Percentiles rank a stretch among this genome's conserved stretches.
Evolutionary conservation across 2,888 invertebrate species (phyloP).

Genomic region (Drosophila peninsularis): DNA sequence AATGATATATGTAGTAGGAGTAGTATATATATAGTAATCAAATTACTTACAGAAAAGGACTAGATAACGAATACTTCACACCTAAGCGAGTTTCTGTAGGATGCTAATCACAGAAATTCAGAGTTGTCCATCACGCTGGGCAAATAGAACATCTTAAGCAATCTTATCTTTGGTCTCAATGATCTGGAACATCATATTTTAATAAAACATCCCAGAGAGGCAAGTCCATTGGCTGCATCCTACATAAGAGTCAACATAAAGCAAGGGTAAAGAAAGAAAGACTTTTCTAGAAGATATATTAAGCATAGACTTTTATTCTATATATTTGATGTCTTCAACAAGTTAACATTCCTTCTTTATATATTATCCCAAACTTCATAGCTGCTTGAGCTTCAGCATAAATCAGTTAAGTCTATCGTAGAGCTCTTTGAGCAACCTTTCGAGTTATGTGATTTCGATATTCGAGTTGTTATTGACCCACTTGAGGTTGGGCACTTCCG

Average conservation of each 20-base stretch:
- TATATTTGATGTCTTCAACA: background rate
- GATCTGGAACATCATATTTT: background rate
- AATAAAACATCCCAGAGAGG: background rate
- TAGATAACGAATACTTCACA: background rate
- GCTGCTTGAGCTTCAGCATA: background rate
- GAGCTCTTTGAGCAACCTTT: background rate
- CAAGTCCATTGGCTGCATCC: too few species aligned
- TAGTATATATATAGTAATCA: background rate
- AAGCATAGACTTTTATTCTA: background rate
- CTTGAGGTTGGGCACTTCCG: constrained; percentile 48
- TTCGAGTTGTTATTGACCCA: constrained; percentile 20
- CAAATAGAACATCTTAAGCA: background rate
- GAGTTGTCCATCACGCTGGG: too few species aligned
- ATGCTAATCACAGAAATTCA: background rate
- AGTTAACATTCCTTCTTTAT: background rate
- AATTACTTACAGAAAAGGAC: background rate
- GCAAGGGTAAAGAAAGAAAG: too few species aligned
- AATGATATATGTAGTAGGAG: too few species aligned
- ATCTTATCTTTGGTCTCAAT: background rate
- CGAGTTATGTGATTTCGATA: background rate
- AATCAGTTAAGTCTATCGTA: background rate
- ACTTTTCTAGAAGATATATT: too few species aligned
- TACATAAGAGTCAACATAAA: background rate
- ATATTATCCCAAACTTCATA: background rate
- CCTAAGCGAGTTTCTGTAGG: background rate